Conservation (phyloP, 2,888 invertebrate genomes). For the Colletes collaris region DNA sequence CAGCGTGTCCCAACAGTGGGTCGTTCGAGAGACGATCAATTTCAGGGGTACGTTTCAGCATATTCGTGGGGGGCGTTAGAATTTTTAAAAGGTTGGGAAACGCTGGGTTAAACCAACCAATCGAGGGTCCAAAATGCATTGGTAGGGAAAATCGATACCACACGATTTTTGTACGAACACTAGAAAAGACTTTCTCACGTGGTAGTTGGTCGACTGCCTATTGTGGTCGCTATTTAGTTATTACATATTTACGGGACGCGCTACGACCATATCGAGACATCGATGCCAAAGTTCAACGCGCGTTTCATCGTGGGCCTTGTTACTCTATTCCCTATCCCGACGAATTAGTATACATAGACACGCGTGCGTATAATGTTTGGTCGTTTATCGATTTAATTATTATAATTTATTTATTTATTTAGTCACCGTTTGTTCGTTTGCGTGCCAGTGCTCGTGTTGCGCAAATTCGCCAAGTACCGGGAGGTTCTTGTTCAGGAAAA, state of each 20-base stretch:
- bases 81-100: too few relatives aligned
- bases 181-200: neutral
- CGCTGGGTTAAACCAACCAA: neutral
- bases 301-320: neutral
- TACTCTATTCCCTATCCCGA: neutral
- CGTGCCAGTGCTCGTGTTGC: neutral
- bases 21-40: too few relatives aligned
- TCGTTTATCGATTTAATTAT: neutral
- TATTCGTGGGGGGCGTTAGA: too few relatives aligned
- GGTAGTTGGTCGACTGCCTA: neutral
- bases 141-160: neutral
- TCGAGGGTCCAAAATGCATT: slow-evolving; percentile 38
- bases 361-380: too few relatives aligned
- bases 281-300: neutral
- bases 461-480: neutral
- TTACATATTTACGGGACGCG: neutral
- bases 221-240: neutral
- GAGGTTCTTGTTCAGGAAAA: neutral
- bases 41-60: too few relatives aligned
- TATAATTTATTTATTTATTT: too few relatives aligned
- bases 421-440: neutral
- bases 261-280: neutral
- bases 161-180: slow-evolving; percentile 7
- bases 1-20: too few relatives aligned
- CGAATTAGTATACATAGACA: neutral